Base-by-base conservation (phyloP, 2,888 invertebrate genomes). In the Nemotelus pantherinus region DNA sequence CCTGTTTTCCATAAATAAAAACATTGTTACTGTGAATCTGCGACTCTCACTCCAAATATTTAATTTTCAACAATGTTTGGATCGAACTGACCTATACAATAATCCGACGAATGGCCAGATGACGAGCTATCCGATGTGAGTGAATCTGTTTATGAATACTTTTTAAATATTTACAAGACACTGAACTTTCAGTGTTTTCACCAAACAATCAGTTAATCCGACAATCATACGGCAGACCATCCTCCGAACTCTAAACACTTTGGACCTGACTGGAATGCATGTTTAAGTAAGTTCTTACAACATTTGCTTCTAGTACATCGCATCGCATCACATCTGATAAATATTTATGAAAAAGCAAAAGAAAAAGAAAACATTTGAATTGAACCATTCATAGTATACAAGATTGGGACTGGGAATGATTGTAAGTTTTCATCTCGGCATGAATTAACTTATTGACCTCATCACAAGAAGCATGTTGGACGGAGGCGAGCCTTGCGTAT, bases 141-240 rank as follows among this genome's bases (percentile, higher is more conserved):
- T 70, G 71, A 71, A 63, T 70, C 64, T 78, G 78, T 78, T 78
- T 78, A 78, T 76, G 76, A 76, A 55, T 47, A 48, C 48, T 70
- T 65, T 76, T 78, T 57, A 78, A 78, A 78, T 78, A 78, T 78
- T 78, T 78, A 78, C 78, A 76, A 78, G 78, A 74, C 78, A 78
- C 71, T 78, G 78, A 78, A 78, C 78, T 78, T 76, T 41, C 76
- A 70, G 76, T 71, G 41, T 74, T 74, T 74, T 60, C 74, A 74
- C 74, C 74, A 74, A 74, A 74, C 74, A 74, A 74, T 74, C 74
- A 63, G 60, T 74, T 70, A 55, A 70, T 70, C 70, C 70, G n/a
- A 70, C 70, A 70, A 55, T 70, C 60, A 7, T 7, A 0, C 41
- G 41, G 3, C 50, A 50, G 50, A 50, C 50, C 50, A 63, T 63